Evolutionary conservation across 2,888 invertebrate genomes (phyloP).

Genomic region (Eupsilia transversa): DNA sequence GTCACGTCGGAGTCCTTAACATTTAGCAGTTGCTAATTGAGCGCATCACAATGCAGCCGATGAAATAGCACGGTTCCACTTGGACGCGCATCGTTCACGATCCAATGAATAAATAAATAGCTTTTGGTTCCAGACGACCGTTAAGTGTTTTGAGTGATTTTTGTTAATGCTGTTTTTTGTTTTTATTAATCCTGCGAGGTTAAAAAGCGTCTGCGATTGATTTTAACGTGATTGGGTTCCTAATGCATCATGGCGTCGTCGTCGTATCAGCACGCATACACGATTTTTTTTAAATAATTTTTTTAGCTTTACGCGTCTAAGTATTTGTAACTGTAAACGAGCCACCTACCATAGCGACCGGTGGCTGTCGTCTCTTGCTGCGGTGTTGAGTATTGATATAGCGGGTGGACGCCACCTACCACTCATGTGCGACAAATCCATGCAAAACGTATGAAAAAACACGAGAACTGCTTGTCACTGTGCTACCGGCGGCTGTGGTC

Average conservation of each 20-base stretch:
- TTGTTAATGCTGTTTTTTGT: conserved; percentile 53
- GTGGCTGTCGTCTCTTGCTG: too few relatives aligned
- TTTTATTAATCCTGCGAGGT: conserved; percentile 44
- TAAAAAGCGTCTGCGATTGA: conserved; percentile 21
- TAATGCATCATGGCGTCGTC: neutral
- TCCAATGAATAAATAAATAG: conserved; percentile 87
- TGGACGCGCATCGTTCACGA: conserved; percentile 79
- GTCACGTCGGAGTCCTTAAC: conserved; percentile 65
- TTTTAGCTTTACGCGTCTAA: neutral
- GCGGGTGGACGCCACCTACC: too few relatives aligned
- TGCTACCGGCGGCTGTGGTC: too few relatives aligned
- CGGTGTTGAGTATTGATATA: too few relatives aligned
- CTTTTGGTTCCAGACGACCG: conserved; percentile 72
- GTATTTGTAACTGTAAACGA: neutral
- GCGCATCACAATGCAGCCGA: conserved; percentile 82
- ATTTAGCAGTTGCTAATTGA: conserved; percentile 80
- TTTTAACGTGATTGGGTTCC: conserved; percentile 23
- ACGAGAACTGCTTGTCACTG: too few relatives aligned
- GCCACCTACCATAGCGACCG: too few relatives aligned
- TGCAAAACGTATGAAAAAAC: too few relatives aligned
- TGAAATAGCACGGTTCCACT: conserved; percentile 81
- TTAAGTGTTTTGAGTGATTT: conserved; percentile 64
- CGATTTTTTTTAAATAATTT: conserved; percentile 4
- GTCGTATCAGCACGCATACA: neutral
- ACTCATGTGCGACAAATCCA: too few relatives aligned